Evolutionary conservation across 2,797 vertebrate genomes (phyloP).

Genomic region (Tinamus major): DNA sequence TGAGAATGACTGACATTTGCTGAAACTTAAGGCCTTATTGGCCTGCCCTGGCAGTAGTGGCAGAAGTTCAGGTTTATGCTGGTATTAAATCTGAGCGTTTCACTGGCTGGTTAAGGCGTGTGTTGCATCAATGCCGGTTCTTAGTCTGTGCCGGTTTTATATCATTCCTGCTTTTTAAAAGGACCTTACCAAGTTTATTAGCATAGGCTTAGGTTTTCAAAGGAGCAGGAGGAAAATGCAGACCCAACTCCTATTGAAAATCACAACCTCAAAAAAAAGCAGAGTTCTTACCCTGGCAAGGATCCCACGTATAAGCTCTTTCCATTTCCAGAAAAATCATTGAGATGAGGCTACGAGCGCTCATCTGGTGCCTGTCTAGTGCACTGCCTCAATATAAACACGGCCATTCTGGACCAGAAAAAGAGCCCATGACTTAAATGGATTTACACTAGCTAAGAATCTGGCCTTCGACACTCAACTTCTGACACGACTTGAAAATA

Average conservation of each 20-base stretch:
- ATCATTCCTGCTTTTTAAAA: slow-evolving; percentile 48
- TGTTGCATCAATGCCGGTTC: slow-evolving; percentile 25
- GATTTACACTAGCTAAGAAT: slow-evolving; percentile 59
- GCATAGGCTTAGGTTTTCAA: neutral
- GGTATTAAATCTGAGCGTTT: slow-evolving; percentile 46
- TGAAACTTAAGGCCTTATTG: slow-evolving; percentile 59
- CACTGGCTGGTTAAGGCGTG: neutral
- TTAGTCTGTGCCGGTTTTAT: slow-evolving; percentile 17
- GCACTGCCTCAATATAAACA: slow-evolving; percentile 77
- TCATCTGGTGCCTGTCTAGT: slow-evolving; percentile 73
- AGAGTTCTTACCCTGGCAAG: slow-evolving; percentile 69
- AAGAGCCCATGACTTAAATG: slow-evolving; percentile 15
- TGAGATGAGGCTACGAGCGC: slow-evolving; percentile 75
- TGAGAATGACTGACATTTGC: slow-evolving; percentile 69
- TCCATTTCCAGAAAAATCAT: slow-evolving; percentile 77
- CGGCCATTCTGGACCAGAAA: slow-evolving; percentile 55
- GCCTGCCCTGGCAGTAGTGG: slow-evolving; percentile 52
- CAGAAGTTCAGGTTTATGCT: slow-evolving; percentile 22
- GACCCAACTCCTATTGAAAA: slow-evolving; percentile 31
- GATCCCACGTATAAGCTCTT: slow-evolving; percentile 68
- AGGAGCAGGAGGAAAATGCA: neutral
- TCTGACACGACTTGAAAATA: slow-evolving; percentile 77
- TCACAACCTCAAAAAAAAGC: slow-evolving; percentile 52
- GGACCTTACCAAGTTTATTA: slow-evolving; percentile 49
- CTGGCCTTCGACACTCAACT: slow-evolving; percentile 59